Conservation (phyloP, 37 sponge, comb jelly and placozoan genomes). For the Spongilla lacustris region DNA sequence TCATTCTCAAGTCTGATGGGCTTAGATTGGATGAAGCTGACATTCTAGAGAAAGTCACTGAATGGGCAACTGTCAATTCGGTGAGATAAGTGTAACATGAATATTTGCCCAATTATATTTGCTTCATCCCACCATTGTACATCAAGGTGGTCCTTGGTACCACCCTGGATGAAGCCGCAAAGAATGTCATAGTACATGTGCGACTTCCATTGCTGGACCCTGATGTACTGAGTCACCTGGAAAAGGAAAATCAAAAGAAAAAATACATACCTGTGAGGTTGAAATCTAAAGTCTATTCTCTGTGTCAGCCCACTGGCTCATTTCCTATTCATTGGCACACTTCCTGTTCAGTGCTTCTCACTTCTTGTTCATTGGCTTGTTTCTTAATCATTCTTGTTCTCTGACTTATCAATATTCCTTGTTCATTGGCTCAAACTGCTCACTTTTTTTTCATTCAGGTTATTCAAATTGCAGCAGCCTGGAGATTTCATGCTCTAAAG, state of each 20-base stretch:
- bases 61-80: conserved; percentile 96
- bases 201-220: conserved; percentile 89
- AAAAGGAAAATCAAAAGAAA: conserved; percentile 89
- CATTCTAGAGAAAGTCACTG: conserved; percentile 87
- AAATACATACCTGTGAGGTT: conserved; percentile 91
- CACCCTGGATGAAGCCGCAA: conserved; percentile 76
- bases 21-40: conserved; percentile 91
- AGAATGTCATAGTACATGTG: conserved; percentile 84
- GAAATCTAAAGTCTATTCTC: no score
- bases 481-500: conserved; percentile 96
- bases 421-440: neutral
- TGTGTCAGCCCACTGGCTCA: neutral
- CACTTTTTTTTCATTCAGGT: conserved; percentile 62
- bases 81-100: conserved; percentile 51
- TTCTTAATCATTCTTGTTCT: neutral
- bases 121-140: no score
- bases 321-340: neutral
- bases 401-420: no score
- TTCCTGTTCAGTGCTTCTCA: neutral
- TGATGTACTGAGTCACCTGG: conserved; percentile 84
- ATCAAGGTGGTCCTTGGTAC: conserved; percentile 86
- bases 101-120: neutral
- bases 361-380: neutral
- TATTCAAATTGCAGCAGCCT: conserved; percentile 86
- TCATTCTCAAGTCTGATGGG: conserved; percentile 79